phyloP scores from a whole-genome alignment of 2,888 invertebrate genomes.

The Pseudococcus jackbeardsleyi region DNA sequence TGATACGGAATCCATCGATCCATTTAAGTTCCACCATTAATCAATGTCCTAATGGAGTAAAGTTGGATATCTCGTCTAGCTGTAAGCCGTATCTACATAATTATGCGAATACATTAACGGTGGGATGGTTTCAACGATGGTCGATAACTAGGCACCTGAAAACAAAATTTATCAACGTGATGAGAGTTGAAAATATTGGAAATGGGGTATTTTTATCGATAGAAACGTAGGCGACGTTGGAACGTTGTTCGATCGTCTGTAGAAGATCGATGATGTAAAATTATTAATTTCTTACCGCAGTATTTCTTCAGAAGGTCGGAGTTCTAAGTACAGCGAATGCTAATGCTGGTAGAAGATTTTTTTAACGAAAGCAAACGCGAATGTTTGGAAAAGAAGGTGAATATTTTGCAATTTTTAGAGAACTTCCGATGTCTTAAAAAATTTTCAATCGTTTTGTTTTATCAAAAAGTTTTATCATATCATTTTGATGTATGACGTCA shows the following conservation, averaged over 20 bases:
- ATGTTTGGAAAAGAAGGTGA: no score
- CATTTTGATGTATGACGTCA: no score
- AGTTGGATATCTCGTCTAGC: background rate
- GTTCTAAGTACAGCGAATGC: no score
- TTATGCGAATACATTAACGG: background rate
- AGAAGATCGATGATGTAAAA: background rate
- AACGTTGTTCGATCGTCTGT: background rate
- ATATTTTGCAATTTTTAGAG: no score
- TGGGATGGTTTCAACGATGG: background rate
- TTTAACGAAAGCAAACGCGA: no score
- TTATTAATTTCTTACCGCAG: background rate
- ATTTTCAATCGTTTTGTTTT: no score
- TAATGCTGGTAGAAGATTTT: no score
- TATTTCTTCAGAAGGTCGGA: background rate
- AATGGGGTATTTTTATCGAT: background rate
- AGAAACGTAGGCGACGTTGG: background rate
- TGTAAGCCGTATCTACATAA: background rate
- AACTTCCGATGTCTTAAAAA: no score
- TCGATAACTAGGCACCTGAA: background rate
- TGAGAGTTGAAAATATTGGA: background rate
- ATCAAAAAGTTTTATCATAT: no score
- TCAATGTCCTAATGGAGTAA: background rate
- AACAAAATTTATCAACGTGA: background rate
- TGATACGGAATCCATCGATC: constrained; percentile 63
- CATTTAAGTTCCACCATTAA: constrained; percentile 59